A percentile compares a stretch with the other conserved stretches of the same genome.
Conservation (phyloP, 1,140 invertebrate genomes). For the Diorhabda sublineata region DNA sequence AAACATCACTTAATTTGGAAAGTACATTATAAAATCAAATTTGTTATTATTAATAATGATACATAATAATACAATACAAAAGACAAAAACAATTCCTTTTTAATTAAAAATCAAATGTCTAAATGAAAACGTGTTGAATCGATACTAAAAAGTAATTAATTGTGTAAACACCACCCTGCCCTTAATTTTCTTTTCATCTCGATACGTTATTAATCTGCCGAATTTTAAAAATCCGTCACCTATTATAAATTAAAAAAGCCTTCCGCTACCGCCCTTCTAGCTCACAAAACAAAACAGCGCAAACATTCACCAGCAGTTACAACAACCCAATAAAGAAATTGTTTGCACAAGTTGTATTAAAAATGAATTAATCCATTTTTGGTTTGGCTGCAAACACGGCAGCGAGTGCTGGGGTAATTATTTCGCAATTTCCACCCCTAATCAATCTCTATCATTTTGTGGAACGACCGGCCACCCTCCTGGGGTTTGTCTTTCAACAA, state of each 20-base stretch:
- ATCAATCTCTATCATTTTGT: constrained; percentile 46
- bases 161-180: too few species aligned
- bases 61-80: too few species aligned
- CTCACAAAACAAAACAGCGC: background rate
- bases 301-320: constrained; percentile 7
- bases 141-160: too few species aligned
- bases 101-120: too few species aligned
- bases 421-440: constrained; percentile 44
- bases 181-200: background rate
- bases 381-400: constrained; percentile 36
- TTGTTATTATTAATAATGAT: too few species aligned
- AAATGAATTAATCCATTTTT: constrained; percentile 49
- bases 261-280: background rate
- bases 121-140: too few species aligned
- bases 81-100: too few species aligned
- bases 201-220: background rate
- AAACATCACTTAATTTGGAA: too few species aligned
- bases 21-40: too few species aligned
- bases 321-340: constrained; percentile 33
- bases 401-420: constrained; percentile 40
- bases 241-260: constrained; percentile 1
- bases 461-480: constrained; percentile 30
- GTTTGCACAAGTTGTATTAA: constrained; percentile 45
- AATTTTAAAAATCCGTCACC: background rate
- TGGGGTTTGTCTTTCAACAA: constrained; percentile 28